Percentiles rank a stretch among this genome's conserved stretches.
Evolutionary conservation across 2,113 vertebrate genomes (phyloP).

Genomic region (Corythoichthys haematopterus): DNA sequence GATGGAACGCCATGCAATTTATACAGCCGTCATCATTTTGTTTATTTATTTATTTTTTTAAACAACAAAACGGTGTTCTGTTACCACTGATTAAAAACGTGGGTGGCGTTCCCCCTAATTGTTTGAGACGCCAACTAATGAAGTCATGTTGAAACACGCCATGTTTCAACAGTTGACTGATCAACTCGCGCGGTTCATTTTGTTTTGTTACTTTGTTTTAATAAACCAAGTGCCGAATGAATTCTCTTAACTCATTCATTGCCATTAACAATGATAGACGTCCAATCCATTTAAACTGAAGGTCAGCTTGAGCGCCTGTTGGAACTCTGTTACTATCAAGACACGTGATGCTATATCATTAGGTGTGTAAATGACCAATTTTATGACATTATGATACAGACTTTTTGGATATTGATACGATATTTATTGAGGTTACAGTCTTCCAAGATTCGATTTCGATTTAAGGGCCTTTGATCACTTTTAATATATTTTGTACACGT

Average conservation of each 20-base stretch:
- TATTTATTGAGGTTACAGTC: too few species aligned
- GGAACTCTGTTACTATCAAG: too few species aligned
- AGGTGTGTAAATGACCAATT: too few species aligned
- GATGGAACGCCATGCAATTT: conserved; percentile 2
- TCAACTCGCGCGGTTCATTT: not conserved
- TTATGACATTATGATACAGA: too few species aligned
- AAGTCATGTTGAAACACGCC: not conserved
- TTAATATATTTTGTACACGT: too few species aligned
- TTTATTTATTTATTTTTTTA: not conserved
- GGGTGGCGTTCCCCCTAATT: not conserved
- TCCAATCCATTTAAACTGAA: too few species aligned
- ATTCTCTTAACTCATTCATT: not conserved
- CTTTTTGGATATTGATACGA: too few species aligned
- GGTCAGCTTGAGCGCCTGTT: too few species aligned
- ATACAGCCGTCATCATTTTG: not conserved
- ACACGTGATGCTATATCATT: too few species aligned
- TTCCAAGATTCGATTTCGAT: too few species aligned
- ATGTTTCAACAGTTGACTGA: not conserved
- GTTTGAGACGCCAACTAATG: not conserved
- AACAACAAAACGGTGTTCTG: not conserved
- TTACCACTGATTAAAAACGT: not conserved
- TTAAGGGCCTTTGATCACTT: too few species aligned
- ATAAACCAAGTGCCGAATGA: not conserved
- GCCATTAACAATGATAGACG: too few species aligned
- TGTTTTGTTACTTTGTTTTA: not conserved